Evolutionary conservation across 2,797 vertebrate species (phyloP).

Genomic region (Notamacropus eugenii): DNA sequence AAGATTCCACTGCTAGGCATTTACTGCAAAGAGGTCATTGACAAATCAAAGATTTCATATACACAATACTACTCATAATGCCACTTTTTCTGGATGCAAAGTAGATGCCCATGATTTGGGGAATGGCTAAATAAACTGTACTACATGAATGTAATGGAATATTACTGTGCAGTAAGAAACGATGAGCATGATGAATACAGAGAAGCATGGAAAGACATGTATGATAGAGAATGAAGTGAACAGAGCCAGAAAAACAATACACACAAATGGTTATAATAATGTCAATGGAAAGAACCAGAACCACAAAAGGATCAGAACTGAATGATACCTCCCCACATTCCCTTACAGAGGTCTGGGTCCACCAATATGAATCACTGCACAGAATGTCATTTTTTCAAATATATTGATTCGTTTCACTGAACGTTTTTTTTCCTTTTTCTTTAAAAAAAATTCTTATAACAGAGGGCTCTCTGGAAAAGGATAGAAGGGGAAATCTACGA

Average conservation of each 20-base stretch:
- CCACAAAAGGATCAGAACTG: not conserved
- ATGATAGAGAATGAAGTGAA: not conserved
- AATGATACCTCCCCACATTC: not conserved
- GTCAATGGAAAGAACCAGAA: not conserved
- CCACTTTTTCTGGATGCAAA: not conserved
- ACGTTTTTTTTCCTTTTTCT: not conserved
- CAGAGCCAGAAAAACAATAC: not conserved
- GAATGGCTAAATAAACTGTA: not conserved
- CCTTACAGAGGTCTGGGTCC: not conserved
- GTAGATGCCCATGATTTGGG: not conserved
- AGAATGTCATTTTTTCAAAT: not conserved
- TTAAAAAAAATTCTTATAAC: not conserved
- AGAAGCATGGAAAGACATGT: not conserved
- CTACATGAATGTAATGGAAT: not conserved
- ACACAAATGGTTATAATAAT: not conserved
- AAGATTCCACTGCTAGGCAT: not conserved
- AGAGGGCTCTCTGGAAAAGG: not conserved
- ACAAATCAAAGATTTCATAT: not conserved
- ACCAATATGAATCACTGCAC: not conserved
- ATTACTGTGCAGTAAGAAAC: not conserved
- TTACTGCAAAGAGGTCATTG: not conserved
- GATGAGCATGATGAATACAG: not conserved
- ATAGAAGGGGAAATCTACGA: not conserved
- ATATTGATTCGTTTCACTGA: not conserved
- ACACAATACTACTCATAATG: not conserved